These are phyloP conservation scores for Acleris emargana DNA, from an alignment of 2,888 invertebrate genomes.

Conservation along the genomic window DNA sequence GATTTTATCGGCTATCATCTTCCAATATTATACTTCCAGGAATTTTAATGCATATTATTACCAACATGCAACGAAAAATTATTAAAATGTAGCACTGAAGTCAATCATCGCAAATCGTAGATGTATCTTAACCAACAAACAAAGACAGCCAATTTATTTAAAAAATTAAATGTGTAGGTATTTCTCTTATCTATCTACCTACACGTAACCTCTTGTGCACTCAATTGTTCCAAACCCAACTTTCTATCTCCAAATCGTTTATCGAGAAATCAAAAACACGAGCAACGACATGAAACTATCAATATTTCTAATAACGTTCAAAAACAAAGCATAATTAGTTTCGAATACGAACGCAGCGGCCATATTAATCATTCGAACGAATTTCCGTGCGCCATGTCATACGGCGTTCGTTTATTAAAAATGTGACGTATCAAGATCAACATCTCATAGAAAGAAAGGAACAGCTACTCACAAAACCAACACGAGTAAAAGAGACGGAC, in stretches of 20 bases:
- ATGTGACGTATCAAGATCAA: constrained; percentile 84
- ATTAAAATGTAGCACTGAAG: no score
- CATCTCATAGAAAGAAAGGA: constrained; percentile 74
- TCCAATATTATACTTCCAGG: constrained; percentile 5
- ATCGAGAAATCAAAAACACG: constrained; percentile 78
- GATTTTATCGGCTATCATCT: constrained; percentile 16
- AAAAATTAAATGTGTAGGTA: constrained; percentile 22
- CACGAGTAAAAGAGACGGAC: constrained; percentile 65
- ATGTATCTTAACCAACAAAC: neutral
- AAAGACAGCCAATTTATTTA: constrained; percentile 11
- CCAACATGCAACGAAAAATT: no score
- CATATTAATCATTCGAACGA: constrained; percentile 83
- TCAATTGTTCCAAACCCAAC: constrained; percentile 73
- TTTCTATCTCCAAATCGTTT: constrained; percentile 77
- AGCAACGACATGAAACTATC: constrained; percentile 82
- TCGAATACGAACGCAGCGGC: constrained; percentile 70
- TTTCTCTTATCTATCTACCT: constrained; percentile 33
- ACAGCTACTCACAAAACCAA: constrained; percentile 56
- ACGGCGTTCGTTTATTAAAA: constrained; percentile 83
- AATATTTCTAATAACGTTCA: constrained; percentile 83
- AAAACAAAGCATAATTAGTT: constrained; percentile 81
- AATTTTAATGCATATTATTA: neutral
- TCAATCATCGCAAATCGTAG: no score
- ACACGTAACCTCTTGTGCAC: constrained; percentile 52
- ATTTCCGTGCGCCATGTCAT: constrained; percentile 82